Evolutionary conservation across 2,888 invertebrate species (phyloP).

Genomic region (Bombyx huttoni): DNA sequence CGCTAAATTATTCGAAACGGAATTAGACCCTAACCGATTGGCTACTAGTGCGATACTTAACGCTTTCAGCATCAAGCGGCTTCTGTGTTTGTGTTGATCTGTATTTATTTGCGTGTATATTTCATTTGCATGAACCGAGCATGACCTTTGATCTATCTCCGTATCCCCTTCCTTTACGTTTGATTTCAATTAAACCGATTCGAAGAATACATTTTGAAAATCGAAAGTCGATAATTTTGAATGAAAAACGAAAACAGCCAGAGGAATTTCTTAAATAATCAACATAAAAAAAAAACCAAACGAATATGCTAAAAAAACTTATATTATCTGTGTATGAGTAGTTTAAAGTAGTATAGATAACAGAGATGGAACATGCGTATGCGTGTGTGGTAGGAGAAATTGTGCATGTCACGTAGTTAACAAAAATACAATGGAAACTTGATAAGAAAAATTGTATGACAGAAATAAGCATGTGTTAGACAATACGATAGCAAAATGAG

Average conservation of each 20-base stretch:
- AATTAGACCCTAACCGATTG: slow-evolving; percentile 48
- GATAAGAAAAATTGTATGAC: slow-evolving; percentile 17
- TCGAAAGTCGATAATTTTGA: slow-evolving; percentile 4
- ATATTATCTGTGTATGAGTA: slow-evolving; percentile 25
- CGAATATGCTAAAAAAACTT: slow-evolving; percentile 19
- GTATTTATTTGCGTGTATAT: slow-evolving; percentile 65
- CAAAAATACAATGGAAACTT: slow-evolving; percentile 3
- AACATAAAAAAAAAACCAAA: background rate
- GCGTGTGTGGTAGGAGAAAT: slow-evolving; percentile 49
- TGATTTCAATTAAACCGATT: slow-evolving; percentile 34
- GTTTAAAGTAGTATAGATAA: slow-evolving; percentile 42
- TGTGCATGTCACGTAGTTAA: slow-evolving; percentile 51
- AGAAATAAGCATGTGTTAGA: slow-evolving; percentile 22
- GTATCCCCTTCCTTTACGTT: slow-evolving; percentile 40
- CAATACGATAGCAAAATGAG: slow-evolving; percentile 7
- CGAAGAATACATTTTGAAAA: slow-evolving; percentile 14
- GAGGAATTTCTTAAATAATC: background rate
- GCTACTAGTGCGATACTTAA: slow-evolving; percentile 36
- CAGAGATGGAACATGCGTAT: slow-evolving; percentile 32
- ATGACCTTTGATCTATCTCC: slow-evolving; percentile 53
- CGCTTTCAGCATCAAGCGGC: slow-evolving; percentile 59
- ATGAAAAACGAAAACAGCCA: background rate
- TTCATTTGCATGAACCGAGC: slow-evolving; percentile 69
- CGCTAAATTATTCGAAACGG: slow-evolving; percentile 25
- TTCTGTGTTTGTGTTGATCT: slow-evolving; percentile 62